Evolutionary conservation across 2,797 vertebrate genomes (phyloP).

Genomic region (Ctenopoma kingsleyae): DNA sequence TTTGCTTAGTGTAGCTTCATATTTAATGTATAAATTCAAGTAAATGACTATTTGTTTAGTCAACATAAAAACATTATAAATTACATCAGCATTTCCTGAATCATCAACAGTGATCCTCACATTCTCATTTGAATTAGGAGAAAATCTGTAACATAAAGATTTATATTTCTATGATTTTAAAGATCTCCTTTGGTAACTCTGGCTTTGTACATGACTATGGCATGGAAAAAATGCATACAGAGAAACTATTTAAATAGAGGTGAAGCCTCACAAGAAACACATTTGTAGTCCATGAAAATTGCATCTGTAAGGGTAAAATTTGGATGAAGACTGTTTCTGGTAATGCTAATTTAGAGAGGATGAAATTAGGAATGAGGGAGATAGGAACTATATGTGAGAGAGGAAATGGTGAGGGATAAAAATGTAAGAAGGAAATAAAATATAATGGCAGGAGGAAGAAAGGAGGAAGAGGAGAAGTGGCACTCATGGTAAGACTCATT

Average conservation of each 20-base stretch:
- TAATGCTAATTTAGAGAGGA: constrained; percentile 33
- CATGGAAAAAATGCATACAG: constrained; percentile 14
- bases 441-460: constrained; percentile 16
- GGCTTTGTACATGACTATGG: neutral
- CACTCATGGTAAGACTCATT: constrained; percentile 59
- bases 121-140: neutral
- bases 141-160: neutral
- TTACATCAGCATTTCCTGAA: neutral
- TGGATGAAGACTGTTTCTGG: constrained; percentile 22
- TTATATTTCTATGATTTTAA: neutral
- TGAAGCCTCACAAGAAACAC: constrained; percentile 13
- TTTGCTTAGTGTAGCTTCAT: too few species aligned
- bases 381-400: neutral
- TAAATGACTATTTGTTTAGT: too few species aligned
- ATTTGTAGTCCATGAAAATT: constrained; percentile 37
- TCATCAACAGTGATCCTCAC: neutral
- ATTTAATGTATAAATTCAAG: too few species aligned
- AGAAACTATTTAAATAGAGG: constrained; percentile 29
- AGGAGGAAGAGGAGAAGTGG: constrained; percentile 32
- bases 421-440: constrained; percentile 24
- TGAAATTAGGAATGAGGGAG: neutral
- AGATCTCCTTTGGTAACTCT: constrained; percentile 9
- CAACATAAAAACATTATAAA: too few species aligned
- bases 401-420: constrained; percentile 1
- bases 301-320: constrained; percentile 24